Evolutionary conservation across 2,797 vertebrate genomes (phyloP).

Genomic region (Adelosebastes latens): DNA sequence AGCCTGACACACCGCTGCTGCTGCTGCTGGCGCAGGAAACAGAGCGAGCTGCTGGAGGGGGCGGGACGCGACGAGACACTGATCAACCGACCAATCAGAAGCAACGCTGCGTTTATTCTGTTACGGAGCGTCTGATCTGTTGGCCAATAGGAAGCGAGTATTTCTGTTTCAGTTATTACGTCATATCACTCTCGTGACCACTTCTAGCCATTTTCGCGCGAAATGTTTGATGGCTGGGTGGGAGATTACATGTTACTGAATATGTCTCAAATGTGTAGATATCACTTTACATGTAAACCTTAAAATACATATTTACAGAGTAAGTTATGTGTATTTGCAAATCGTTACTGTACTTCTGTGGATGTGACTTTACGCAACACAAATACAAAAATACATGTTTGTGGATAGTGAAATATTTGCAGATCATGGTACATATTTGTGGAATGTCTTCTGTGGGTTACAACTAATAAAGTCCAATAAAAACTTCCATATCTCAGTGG

Average conservation of each 20-base stretch:
- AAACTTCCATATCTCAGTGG: no score
- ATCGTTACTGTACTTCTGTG: no score
- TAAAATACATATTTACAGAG: no score
- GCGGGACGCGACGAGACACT: constrained; percentile 42
- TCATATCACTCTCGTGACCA: constrained; percentile 66
- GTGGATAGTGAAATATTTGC: no score
- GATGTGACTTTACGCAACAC: no score
- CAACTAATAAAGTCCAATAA: no score
- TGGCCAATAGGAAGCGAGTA: constrained; percentile 54
- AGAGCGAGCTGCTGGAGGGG: constrained; percentile 44
- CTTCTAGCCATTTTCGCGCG: constrained; percentile 74
- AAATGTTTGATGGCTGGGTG: constrained; percentile 56
- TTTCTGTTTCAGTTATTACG: constrained; percentile 33
- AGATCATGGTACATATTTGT: no score
- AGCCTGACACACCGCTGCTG: constrained; percentile 83
- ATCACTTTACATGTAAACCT: no score
- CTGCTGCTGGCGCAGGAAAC: constrained; percentile 81
- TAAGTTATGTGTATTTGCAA: no score
- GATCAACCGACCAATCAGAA: constrained; percentile 53
- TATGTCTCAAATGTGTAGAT: neutral
- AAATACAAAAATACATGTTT: no score
- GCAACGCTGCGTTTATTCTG: neutral
- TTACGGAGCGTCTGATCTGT: neutral
- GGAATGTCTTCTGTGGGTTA: no score
- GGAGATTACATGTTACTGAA: neutral